Evolutionary conservation across 2,797 vertebrate species (phyloP), one percentile per base, ranked within the genome.

Genomic region (Babyrousa celebensis): DNA sequence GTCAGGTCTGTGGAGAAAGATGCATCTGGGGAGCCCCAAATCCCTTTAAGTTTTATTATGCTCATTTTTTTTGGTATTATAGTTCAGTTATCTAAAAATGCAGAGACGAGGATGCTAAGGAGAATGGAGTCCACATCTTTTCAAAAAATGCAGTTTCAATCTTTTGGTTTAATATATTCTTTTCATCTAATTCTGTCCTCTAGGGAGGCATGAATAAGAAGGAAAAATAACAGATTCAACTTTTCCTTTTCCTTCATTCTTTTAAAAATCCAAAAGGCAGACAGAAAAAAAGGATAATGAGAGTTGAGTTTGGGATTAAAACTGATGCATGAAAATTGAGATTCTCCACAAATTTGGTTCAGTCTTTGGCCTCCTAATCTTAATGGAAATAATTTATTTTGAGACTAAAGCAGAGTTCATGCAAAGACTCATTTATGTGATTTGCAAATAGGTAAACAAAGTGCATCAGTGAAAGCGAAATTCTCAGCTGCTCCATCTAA

Each of bases 31-130:
- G 40, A 88, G 43, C 17, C 4, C 85, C 67, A 72, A 60, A 70
- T 62, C 15, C 29, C 4, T 95, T 92, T 75, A 91, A 91, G 48
- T 36, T 56, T 90, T 94, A 86, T 36, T 83, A 32, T 36, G 43
- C 6, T 89, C 17, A 68, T 89, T 91, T 65, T 95, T 83, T 48
- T 36, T 3, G 36, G 16, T 78, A 68, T 84, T 62, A 87, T 12
- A 71, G 80, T 67, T 97, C 67, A 82, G 48, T 95, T 60, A 95
- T 63, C 32, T 95, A 88, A 90, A 93, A 93, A 74, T 93, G 79
- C 70, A 91, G 63, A 91, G 25, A 75, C 20, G 84, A 84, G 67
- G 63, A 32, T 90, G 52, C 21, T 88, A 95, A 91, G 48, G 36
- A 93, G 67, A 83, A 89, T 29, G 17, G 60, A 95, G 96, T 85